Percentiles rank a stretch among this genome's conserved stretches.
These are phyloP conservation scores for Magallana gigas DNA, from an alignment of 1,140 invertebrate genomes.

Conservation along the genomic window DNA sequence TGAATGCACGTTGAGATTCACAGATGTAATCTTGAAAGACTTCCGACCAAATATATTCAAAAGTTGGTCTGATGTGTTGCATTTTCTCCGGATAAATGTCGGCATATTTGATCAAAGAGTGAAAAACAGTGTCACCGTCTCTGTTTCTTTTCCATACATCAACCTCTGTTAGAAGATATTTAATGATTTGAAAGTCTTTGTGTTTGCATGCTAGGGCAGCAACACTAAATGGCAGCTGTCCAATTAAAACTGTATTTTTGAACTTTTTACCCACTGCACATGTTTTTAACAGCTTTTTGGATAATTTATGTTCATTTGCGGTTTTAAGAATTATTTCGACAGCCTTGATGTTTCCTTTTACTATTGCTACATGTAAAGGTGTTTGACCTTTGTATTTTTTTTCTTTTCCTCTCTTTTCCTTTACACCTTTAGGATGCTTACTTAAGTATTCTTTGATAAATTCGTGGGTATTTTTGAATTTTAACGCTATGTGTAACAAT, in stretches of 20 bases:
- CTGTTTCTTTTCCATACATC: slow-evolving; percentile 55
- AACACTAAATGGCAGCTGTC: slow-evolving; percentile 65
- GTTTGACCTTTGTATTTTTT: slow-evolving; percentile 65
- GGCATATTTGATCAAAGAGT: slow-evolving; percentile 64
- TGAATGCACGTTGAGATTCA: not conserved
- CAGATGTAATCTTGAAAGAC: no score
- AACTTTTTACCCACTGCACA: slow-evolving; percentile 60
- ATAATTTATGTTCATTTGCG: not conserved
- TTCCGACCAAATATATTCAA: not conserved
- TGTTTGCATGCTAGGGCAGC: slow-evolving; percentile 59
- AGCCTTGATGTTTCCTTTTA: slow-evolving; percentile 58
- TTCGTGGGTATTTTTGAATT: slow-evolving; percentile 40
- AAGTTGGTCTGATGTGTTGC: slow-evolving; percentile 45
- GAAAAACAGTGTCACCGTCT: slow-evolving; percentile 65
- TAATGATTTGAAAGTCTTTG: slow-evolving; percentile 54
- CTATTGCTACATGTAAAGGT: slow-evolving; percentile 64
- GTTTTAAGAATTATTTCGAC: slow-evolving; percentile 49
- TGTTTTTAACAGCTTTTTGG: slow-evolving; percentile 42
- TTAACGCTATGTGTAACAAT: slow-evolving; percentile 55
- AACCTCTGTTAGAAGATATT: slow-evolving; percentile 53
- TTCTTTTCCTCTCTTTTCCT: not conserved
- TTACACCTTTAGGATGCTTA: slow-evolving; percentile 51
- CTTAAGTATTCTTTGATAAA: slow-evolving; percentile 47
- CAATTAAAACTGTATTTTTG: slow-evolving; percentile 67
- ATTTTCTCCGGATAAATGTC: slow-evolving; percentile 63